Conservation (phyloP, 2,113 vertebrate species). For the Turdus rufiventris region DNA sequence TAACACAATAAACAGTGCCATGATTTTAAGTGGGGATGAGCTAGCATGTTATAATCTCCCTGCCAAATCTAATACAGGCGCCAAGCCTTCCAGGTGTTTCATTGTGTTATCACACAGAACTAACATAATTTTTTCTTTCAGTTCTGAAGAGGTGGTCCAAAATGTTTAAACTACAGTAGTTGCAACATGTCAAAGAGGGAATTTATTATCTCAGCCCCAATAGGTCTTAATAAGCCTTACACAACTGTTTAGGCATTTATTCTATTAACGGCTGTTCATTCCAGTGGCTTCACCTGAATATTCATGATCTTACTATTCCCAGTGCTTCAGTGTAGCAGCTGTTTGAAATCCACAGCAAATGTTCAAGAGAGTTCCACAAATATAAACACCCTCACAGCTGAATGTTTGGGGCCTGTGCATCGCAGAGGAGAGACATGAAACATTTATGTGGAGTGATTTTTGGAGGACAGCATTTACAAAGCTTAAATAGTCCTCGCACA, state of each 20-base stretch:
- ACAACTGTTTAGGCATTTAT: constrained; percentile 86
- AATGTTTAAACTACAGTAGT: constrained; percentile 79
- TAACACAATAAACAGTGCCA: constrained; percentile 60
- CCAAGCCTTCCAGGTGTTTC: constrained; percentile 82
- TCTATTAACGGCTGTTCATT: constrained; percentile 90
- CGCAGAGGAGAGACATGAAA: constrained; percentile 71
- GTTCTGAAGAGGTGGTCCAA: constrained; percentile 77
- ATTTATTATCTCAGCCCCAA: constrained; percentile 84
- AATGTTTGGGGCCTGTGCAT: constrained; percentile 69
- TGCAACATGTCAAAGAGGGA: constrained; percentile 78
- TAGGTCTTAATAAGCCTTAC: constrained; percentile 85
- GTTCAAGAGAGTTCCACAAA: constrained; percentile 84
- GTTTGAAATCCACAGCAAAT: constrained; percentile 84
- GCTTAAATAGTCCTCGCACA: constrained; percentile 64
- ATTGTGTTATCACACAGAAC: constrained; percentile 74
- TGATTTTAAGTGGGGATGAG: constrained; percentile 59
- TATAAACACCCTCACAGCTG: constrained; percentile 80
- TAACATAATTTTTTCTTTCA: constrained; percentile 76
- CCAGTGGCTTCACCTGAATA: constrained; percentile 91
- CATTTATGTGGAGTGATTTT: constrained; percentile 72
- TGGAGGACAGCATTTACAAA: constrained; percentile 66
- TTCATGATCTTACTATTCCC: constrained; percentile 91
- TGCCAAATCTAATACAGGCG: constrained; percentile 66
- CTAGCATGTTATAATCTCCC: constrained; percentile 41
- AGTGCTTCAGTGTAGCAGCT: constrained; percentile 84